Base-by-base conservation (phyloP, 2,797 vertebrate genomes). In the Lagocephalus sceleratus region DNA sequence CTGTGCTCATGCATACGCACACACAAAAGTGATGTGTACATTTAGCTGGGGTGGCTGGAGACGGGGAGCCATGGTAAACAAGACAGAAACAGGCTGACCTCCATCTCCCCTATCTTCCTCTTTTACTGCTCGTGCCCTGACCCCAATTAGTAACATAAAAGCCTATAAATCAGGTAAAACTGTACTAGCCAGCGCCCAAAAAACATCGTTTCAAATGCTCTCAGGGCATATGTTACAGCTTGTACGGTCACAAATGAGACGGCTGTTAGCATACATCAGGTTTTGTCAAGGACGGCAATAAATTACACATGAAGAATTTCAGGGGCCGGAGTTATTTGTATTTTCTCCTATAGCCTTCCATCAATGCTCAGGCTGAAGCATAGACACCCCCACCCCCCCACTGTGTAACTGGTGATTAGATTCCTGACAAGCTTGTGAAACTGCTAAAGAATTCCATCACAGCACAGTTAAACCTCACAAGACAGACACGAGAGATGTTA, bases 81-180 rank as follows among this genome's bases (percentile, higher is more conserved):
- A 83, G 76, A 43, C 67, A 42, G 62, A 68, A 78, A 83, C 75
- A 81, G 64, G 59, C 68, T 82, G 83, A 83, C 78, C 85, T 84
- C 67, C 47, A 71, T 71, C 53, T 20, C 62, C 44, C 55, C 55
- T 80, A 20, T 70, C 48, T 23, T 55, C 42, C 49, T 63, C 57
- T 67, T 64, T 70, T 62, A 63, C 47, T 22, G 38, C 62, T 61
- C 10, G 0, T 56, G 68, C 47, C 62, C 53, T 71, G 44, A 68
- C 71, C 68, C 66, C 65, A 63, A 66, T 79, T 70, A 72, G 54
- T 63, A 8, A 59, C 23, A 70, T 64, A 57, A 68, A 70, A 66
- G 60, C 52, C 66, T 44, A 62, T 73, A 60, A 68, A 75, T 71
- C 66, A 64, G 63, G 56, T 63, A 65, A 65, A 73, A 69, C 44